Evolutionary conservation across 2,888 invertebrate species (phyloP).

Genomic region (Muscina levida): DNA sequence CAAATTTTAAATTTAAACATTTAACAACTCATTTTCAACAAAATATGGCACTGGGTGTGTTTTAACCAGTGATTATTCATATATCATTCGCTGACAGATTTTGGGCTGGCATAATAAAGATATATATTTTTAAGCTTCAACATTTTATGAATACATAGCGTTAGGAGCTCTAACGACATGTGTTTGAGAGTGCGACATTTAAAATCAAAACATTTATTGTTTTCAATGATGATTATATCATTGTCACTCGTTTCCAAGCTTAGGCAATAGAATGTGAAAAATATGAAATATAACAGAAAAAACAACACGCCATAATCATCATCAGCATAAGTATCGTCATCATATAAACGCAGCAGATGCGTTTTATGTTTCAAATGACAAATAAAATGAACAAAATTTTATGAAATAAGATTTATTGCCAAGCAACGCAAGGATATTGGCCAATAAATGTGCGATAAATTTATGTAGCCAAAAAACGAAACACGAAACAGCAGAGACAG

Average conservation of each 20-base stretch:
- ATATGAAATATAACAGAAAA: neutral
- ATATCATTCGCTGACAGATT: neutral
- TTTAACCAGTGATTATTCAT: neutral
- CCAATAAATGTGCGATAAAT: neutral
- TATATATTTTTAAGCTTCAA: slow-evolving; percentile 4
- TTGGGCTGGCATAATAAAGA: slow-evolving; percentile 5
- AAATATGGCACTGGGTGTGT: neutral
- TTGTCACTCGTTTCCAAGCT: neutral
- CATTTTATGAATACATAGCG: neutral
- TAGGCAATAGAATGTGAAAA: neutral
- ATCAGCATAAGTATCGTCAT: neutral
- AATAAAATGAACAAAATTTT: slow-evolving; percentile 37
- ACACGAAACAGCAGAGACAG: too few species aligned
- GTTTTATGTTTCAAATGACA: slow-evolving; percentile 59
- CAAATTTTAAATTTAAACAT: neutral
- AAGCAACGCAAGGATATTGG: neutral
- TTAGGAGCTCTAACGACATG: neutral
- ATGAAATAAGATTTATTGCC: slow-evolving; percentile 22
- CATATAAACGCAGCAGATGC: slow-evolving; percentile 49
- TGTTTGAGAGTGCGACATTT: slow-evolving; percentile 5
- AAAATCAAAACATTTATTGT: slow-evolving; percentile 24
- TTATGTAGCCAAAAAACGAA: too few species aligned
- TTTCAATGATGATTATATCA: slow-evolving; percentile 22
- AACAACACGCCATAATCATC: neutral
- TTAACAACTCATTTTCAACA: neutral